Evolutionary conservation across 2,797 vertebrate genomes (phyloP), one percentile per base, ranked within the genome.

Genomic region (Alauda arvensis): DNA sequence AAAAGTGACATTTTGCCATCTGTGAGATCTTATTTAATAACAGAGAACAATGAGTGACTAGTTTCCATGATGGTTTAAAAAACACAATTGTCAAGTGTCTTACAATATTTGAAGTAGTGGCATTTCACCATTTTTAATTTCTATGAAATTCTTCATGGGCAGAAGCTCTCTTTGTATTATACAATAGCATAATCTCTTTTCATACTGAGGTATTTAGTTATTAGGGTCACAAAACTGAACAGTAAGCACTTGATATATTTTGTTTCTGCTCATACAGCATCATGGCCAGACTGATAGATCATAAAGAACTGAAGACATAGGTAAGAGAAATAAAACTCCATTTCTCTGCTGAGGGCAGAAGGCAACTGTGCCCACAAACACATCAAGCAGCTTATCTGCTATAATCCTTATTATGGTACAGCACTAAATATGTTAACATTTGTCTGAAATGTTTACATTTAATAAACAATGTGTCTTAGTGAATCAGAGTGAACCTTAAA

Each of bases 31-130:
- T 74, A 70, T 78, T 75, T 45, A 82, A 45, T 75, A 83, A 78
- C 56, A 89, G 37, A 89, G 75, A 94, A 77, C 62, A 86, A 59
- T 62, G 33, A 86, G 42, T 71, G 56, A 62, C 31, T 70, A 34
- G 88, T 94, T 88, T 59, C 31, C 77, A 78, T 85, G 52, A 46
- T 34, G 19, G 67, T 93, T 95, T 87, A 85, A 77, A 92, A 94
- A 49, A 68, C 33, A 78, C 42, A 57, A 20, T 93, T 89, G 7
- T 5, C 60, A 85, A 88, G 21, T 29, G 14, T 37, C 56, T 87
- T 75, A 25, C 11, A 83, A 52, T 48, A 69, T 71, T 61, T 89
- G 48, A 88, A 90, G 39, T 23, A 67, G 31, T 61, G 40, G 7
- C n/a, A 82, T 74, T 62, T 85, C n/a, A 66, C 8, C 14, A 43